phyloP scores from a whole-genome alignment of 2,113 vertebrate species.

The Phylloscopus whistleri region DNA sequence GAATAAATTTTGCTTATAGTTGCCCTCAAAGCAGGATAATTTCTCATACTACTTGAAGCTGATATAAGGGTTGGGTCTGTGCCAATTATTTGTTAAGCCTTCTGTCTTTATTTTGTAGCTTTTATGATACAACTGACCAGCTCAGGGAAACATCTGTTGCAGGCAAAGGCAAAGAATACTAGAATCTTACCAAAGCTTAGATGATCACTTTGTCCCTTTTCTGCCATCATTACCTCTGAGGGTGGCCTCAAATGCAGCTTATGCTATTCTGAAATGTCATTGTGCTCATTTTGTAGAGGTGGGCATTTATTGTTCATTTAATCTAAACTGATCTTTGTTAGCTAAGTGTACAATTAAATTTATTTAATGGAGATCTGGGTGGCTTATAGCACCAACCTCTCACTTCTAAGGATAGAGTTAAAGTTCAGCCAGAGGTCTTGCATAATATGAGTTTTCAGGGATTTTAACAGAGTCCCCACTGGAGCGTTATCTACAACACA shows the following conservation, averaged over 20 bases:
- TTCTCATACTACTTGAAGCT: constrained; percentile 62
- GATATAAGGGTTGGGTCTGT: constrained; percentile 62
- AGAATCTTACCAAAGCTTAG: constrained; percentile 15
- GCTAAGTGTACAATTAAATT: constrained; percentile 34
- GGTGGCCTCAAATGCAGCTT: background rate
- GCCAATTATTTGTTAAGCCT: constrained; percentile 67
- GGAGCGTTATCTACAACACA: constrained; percentile 70
- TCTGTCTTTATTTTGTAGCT: constrained; percentile 67
- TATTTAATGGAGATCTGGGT: constrained; percentile 5
- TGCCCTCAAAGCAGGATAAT: constrained; percentile 59
- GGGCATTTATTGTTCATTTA: constrained; percentile 8
- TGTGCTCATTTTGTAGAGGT: constrained; percentile 18
- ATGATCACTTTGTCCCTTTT: constrained; percentile 22
- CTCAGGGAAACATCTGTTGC: constrained; percentile 65
- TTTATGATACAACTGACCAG: constrained; percentile 63
- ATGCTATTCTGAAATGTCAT: background rate
- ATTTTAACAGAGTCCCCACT: constrained; percentile 69
- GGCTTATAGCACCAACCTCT: constrained; percentile 47
- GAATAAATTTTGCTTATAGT: constrained; percentile 50
- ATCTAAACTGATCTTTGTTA: constrained; percentile 9
- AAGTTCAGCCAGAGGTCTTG: constrained; percentile 78
- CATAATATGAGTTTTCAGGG: constrained; percentile 71
- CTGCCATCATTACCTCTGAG: background rate
- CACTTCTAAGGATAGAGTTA: constrained; percentile 51
- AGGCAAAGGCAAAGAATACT: constrained; percentile 46